Evolutionary conservation across 2,888 invertebrate genomes (phyloP).

Genomic region (Heliconius ethilla): DNA sequence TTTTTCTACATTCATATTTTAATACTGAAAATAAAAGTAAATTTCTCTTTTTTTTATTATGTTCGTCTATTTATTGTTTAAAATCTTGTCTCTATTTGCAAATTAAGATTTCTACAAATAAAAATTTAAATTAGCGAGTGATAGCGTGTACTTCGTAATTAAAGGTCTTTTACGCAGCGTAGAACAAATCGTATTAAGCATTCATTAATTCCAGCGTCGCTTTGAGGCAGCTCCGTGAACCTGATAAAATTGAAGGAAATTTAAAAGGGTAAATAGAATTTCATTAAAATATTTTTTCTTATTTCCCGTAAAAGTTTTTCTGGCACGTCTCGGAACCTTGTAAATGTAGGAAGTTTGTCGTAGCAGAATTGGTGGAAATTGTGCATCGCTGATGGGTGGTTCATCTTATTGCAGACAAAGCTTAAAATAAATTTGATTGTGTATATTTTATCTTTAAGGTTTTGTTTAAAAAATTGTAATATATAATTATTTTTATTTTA

Average conservation of each 20-base stretch:
- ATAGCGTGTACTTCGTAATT: conserved; percentile 32
- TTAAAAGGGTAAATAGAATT: conserved; percentile 9
- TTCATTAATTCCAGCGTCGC: conserved; percentile 36
- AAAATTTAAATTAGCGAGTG: conserved; percentile 7
- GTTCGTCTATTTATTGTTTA: neutral
- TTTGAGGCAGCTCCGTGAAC: conserved; percentile 31
- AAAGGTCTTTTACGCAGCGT: conserved; percentile 31
- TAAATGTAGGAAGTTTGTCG: neutral
- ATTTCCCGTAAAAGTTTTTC: neutral
- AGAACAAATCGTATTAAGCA: conserved; percentile 36
- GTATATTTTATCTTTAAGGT: neutral
- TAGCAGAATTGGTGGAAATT: neutral
- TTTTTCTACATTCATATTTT: neutral
- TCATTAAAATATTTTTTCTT: neutral
- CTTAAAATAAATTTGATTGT: neutral
- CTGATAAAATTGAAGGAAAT: conserved; percentile 25
- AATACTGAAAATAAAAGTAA: neutral
- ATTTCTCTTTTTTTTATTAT: neutral
- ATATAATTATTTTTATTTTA: no score
- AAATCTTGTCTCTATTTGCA: neutral
- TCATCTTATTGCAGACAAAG: neutral
- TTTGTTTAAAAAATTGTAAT: no score
- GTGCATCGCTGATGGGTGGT: no score
- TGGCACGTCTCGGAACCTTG: neutral
- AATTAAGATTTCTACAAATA: neutral